These are phyloP conservation scores for Chaenogobius annularis DNA, from an alignment of 2,113 vertebrate genomes.

Conservation along the genomic window DNA sequence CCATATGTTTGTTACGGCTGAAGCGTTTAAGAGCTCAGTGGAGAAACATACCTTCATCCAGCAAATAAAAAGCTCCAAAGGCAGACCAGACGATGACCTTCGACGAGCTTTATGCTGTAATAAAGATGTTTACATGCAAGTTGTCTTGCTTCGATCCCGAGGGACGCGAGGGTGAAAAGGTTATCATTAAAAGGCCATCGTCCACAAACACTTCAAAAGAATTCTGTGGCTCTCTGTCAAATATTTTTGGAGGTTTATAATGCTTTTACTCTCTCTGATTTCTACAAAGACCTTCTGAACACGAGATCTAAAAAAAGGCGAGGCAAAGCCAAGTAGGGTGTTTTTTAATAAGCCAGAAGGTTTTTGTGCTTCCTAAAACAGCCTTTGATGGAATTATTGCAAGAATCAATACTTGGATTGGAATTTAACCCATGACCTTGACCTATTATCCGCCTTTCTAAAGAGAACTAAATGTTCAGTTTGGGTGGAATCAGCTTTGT, in stretches of 20 bases:
- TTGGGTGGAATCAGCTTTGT: conserved; percentile 19
- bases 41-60: conserved; percentile 53
- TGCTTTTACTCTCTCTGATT: conserved; percentile 44
- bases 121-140: conserved; percentile 80
- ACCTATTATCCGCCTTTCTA: conserved; percentile 44
- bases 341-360: background rate
- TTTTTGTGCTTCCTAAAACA: conserved; percentile 21
- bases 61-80: conserved; percentile 68
- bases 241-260: conserved; percentile 48
- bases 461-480: conserved; percentile 42
- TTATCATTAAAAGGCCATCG: conserved; percentile 67
- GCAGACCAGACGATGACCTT: conserved; percentile 67
- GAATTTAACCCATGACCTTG: conserved; percentile 57
- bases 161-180: conserved; percentile 71
- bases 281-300: conserved; percentile 18
- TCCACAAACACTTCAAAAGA: conserved; percentile 56
- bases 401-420: conserved; percentile 55
- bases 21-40: conserved; percentile 61
- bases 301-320: conserved; percentile 2
- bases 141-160: conserved; percentile 50
- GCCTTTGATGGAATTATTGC: conserved; percentile 60
- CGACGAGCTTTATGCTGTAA: conserved; percentile 72
- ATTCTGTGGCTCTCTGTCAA: conserved; percentile 24
- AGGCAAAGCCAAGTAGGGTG: background rate
- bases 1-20: conserved; percentile 67